Evolutionary conservation across 1,140 invertebrate species (phyloP), one percentile per base, ranked within the genome.

Genomic region (Drosophila sturtevanti): DNA sequence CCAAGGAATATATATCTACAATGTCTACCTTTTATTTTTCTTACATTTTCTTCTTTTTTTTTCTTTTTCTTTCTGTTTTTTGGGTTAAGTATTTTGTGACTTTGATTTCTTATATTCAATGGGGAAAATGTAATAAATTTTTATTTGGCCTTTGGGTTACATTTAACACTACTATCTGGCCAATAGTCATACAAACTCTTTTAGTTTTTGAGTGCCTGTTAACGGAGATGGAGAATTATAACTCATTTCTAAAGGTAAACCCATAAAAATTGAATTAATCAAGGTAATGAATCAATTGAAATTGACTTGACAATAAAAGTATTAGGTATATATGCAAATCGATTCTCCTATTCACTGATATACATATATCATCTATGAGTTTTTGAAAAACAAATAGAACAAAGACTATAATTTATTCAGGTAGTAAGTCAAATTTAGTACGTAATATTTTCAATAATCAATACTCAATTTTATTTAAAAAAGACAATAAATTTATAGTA

Each of bases 71-170:
- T 59, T 9, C 48, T 31, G 27, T 6, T 31, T 59, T 58, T 63
- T 65, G 52, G 44, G 27, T 58, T 54, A 31, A 58, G 4, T 72
- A 34, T 56, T 66, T 71, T 69, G 56, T 31, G 67, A 72, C 79
- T 74, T 79, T 79, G 77, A 79, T 79, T 79, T 79, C 77, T 79
- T 79, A 72, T 69, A 69, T 51, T 68, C 41, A 48, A 11, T 12
- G 61, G 38, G 68, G 44, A 37, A 11, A 35, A 55, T 24, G 73
- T 73, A 74, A 87, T 87, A 89, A 72, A 89, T 84, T 80, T 89
- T 77, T 89, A 82, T 89, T 74, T 68, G 65, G 9, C 31, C 70
- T 62, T 18, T 70, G 48, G 68, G 68, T 70, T 70, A 64, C 27
- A 61, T n/a, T 65, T 60, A 41, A 24, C 54, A 56, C 27, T 31